Percentiles rank a stretch among this genome's conserved stretches.
These are phyloP conservation scores for Eremobia ochroleuca DNA, from an alignment of 2,888 invertebrate species.

Conservation along the genomic window DNA sequence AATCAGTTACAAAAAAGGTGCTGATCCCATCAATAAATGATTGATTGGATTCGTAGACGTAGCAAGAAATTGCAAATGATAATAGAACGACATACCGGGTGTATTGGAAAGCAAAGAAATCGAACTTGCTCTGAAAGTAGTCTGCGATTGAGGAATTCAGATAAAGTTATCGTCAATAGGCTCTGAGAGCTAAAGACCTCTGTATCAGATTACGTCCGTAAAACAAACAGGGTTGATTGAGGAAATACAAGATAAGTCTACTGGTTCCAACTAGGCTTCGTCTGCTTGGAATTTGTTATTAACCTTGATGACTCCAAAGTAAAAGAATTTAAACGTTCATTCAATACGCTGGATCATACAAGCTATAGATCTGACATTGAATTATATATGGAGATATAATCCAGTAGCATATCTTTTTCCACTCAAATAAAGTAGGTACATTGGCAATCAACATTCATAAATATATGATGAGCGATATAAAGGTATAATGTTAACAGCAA, in stretches of 20 bases:
- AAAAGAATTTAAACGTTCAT: conserved; percentile 4
- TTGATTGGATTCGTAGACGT: conserved; percentile 45
- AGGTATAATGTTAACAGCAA: conserved; percentile 37
- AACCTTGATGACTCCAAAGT: neutral
- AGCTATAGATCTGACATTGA: conserved; percentile 11
- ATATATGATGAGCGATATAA: conserved; percentile 27
- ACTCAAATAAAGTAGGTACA: neutral
- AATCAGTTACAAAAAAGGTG: conserved; percentile 46
- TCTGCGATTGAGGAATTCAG: conserved; percentile 56
- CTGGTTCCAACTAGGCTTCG: neutral
- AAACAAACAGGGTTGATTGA: conserved; percentile 12
- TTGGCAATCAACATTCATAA: conserved; percentile 30
- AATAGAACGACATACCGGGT: conserved; percentile 73
- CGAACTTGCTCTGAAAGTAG: conserved; percentile 71
- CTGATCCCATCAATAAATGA: conserved; percentile 47
- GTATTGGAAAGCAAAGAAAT: conserved; percentile 80
- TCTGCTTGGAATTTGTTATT: neutral
- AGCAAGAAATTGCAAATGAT: conserved; percentile 65
- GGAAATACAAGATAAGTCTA: neutral
- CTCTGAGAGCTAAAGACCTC: conserved; percentile 35
- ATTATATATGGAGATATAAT: too few relatives aligned
- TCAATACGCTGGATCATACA: conserved; percentile 13
- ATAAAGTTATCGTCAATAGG: conserved; percentile 49
- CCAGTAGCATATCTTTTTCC: neutral
- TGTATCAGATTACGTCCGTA: conserved; percentile 18